These are phyloP conservation scores for Sycophila sp. DNA, from an alignment of 1,140 invertebrate genomes.

Conservation along the genomic window DNA sequence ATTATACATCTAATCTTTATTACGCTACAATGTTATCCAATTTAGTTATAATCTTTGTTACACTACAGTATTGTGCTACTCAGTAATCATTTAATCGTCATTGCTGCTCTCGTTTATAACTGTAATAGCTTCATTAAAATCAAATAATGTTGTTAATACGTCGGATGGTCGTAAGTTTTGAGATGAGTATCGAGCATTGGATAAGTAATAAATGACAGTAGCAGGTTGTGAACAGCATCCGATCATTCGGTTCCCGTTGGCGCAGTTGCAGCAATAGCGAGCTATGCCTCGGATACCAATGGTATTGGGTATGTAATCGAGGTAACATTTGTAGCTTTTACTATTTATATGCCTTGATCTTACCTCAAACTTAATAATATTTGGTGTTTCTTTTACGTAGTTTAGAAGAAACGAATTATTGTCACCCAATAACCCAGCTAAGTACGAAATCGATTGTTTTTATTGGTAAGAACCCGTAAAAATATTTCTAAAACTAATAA, in stretches of 20 bases:
- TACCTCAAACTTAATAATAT: conserved; percentile 36
- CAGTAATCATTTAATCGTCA: too few species aligned
- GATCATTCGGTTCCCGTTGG: conserved; percentile 28
- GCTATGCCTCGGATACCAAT: conserved; percentile 8
- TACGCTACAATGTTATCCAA: too few species aligned
- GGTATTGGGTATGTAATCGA: conserved; percentile 35
- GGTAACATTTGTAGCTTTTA: conserved; percentile 32
- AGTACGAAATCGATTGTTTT: not conserved
- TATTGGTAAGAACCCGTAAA: conserved; percentile 19
- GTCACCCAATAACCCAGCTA: conserved; percentile 6
- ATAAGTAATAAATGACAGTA: conserved; percentile 21
- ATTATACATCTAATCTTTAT: too few species aligned
- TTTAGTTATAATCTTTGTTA: too few species aligned
- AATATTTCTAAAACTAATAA: conserved; percentile 1
- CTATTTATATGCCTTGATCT: conserved; percentile 36
- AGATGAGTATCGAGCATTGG: not conserved
- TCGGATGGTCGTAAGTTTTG: not conserved
- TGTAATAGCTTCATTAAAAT: too few species aligned
- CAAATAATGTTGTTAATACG: not conserved
- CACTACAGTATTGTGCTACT: too few species aligned
- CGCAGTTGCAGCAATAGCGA: conserved; percentile 36
- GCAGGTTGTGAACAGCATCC: conserved; percentile 20
- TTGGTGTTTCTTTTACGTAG: too few species aligned
- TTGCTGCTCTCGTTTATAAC: too few species aligned
- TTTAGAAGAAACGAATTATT: conserved; percentile 16